Conservation (phyloP, 1,140 invertebrate genomes). For the Drosophila ironensis region DNA sequence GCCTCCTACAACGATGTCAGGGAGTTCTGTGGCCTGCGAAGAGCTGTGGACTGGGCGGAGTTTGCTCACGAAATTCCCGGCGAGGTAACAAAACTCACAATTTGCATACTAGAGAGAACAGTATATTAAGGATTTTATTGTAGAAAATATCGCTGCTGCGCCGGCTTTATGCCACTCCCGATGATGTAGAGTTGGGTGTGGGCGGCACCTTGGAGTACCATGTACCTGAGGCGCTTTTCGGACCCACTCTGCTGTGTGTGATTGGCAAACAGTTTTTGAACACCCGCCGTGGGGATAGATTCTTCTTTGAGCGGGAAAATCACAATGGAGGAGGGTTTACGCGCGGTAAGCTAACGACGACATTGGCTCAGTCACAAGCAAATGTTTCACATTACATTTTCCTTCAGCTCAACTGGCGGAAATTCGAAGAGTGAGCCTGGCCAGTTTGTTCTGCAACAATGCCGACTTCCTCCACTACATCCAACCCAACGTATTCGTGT, state of each 20-base stretch:
- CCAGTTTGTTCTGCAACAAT: slow-evolving; percentile 94
- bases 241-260: slow-evolving; percentile 95
- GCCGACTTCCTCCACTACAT: slow-evolving; percentile 87
- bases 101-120: not conserved
- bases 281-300: slow-evolving; percentile 90
- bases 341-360: slow-evolving; percentile 84
- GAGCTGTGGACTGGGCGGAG: slow-evolving; percentile 88
- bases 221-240: slow-evolving; percentile 89
- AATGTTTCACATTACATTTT: not conserved
- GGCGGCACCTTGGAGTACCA: slow-evolving; percentile 91
- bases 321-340: slow-evolving; percentile 86
- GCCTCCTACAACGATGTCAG: slow-evolving; percentile 91
- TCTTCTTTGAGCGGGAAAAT: slow-evolving; percentile 90
- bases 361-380: not conserved
- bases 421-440: slow-evolving; percentile 91
- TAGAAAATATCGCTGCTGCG: slow-evolving; percentile 65
- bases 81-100: slow-evolving; percentile 82
- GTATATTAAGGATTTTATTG: not conserved
- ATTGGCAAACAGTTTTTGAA: slow-evolving; percentile 93
- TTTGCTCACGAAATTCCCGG: slow-evolving; percentile 87
- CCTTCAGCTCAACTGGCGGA: slow-evolving; percentile 90
- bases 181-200: slow-evolving; percentile 94
- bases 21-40: slow-evolving; percentile 89
- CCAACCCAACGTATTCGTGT: slow-evolving; percentile 87
- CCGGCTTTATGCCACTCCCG: slow-evolving; percentile 82